A percentile compares a stretch with the other conserved stretches of the same genome.
Conservation (phyloP, 1,140 invertebrate genomes). For the Anastrepha obliqua region DNA sequence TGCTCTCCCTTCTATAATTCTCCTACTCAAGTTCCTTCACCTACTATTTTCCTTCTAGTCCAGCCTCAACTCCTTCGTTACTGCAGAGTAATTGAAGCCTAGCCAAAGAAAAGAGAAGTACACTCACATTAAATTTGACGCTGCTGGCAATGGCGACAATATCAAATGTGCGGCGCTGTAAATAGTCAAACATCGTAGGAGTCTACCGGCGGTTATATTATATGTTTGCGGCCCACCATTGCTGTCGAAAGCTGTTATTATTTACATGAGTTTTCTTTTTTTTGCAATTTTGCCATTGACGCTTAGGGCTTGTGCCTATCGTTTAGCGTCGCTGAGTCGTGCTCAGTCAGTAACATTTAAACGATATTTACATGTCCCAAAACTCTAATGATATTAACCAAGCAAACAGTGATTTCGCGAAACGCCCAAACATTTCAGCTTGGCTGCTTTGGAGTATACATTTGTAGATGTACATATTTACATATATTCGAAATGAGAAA, state of each 20-base stretch:
- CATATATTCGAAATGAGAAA: no score
- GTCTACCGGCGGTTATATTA: neutral
- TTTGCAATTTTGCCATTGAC: slow-evolving; percentile 19
- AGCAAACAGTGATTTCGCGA: slow-evolving; percentile 14
- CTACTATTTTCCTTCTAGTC: slow-evolving; percentile 26
- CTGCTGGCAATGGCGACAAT: slow-evolving; percentile 34
- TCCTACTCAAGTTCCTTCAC: neutral
- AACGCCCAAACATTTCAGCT: slow-evolving; percentile 30
- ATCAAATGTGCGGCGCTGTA: neutral
- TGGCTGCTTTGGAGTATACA: neutral
- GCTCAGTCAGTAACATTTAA: slow-evolving; percentile 48
- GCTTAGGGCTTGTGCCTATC: neutral
- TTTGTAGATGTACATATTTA: no score
- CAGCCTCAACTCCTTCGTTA: slow-evolving; percentile 46
- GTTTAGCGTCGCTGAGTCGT: neutral
- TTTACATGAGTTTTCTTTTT: slow-evolving; percentile 38
- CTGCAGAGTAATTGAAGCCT: slow-evolving; percentile 2
- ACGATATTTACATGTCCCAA: slow-evolving; percentile 50
- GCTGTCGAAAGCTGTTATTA: slow-evolving; percentile 39
- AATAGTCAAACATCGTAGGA: neutral
- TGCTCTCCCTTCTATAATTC: neutral
- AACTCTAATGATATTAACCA: slow-evolving; percentile 35
- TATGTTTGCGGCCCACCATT: slow-evolving; percentile 40
- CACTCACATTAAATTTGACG: neutral
- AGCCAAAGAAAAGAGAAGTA: neutral